Conservation (phyloP, 2,888 invertebrate genomes). For the Pelosia muscerda region DNA sequence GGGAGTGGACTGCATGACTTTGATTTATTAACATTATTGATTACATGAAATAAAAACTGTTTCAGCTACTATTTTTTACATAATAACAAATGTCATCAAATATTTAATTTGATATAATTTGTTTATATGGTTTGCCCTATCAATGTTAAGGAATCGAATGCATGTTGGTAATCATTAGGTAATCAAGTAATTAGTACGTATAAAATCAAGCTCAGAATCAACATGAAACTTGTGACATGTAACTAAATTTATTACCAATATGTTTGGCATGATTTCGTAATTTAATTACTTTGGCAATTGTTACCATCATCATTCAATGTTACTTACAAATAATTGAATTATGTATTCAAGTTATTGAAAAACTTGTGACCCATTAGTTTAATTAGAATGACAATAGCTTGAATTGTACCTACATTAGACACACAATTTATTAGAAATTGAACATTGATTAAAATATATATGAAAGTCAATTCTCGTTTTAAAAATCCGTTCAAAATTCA, state of each 20-base stretch:
- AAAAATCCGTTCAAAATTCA: too few relatives aligned
- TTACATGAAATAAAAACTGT: constrained; percentile 7
- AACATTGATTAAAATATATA: neutral
- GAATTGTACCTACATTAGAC: neutral
- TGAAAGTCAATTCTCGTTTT: too few relatives aligned
- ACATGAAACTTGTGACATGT: neutral
- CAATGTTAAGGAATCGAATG: constrained; percentile 15
- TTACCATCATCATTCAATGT: neutral
- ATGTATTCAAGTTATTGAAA: neutral
- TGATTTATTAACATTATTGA: constrained; percentile 10
- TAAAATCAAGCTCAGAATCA: neutral
- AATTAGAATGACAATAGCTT: neutral
- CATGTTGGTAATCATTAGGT: constrained; percentile 10
- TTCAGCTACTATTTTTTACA: constrained; percentile 18
- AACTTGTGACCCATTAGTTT: neutral
- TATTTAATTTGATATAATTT: neutral
- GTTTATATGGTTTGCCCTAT: neutral
- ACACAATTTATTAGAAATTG: neutral
- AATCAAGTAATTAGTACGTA: neutral
- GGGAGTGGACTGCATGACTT: constrained; percentile 40
- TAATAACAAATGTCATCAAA: neutral
- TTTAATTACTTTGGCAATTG: constrained; percentile 4
- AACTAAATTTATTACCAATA: constrained; percentile 6
- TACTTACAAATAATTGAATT: neutral
- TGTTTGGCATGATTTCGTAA: constrained; percentile 3